Base-by-base conservation (phyloP, 2,797 vertebrate genomes). In the Characodon lateralis region DNA sequence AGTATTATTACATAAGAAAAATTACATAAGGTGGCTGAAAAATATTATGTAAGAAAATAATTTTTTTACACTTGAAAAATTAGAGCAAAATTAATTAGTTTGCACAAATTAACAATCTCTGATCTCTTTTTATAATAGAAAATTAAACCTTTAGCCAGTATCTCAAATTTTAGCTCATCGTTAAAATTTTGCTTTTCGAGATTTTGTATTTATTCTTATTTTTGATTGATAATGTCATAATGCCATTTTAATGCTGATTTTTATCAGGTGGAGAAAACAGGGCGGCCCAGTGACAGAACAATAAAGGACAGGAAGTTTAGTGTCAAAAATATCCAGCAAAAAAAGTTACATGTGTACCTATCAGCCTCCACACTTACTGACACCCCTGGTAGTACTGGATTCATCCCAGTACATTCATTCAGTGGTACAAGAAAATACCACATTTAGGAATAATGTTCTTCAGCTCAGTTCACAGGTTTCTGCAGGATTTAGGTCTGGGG, bases 1-100 rank as follows among this genome's bases (percentile, higher is more conserved):
- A 71, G 73, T 75, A 75, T 78, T 78, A 69, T 22, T 10, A 46
- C 22, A 43, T 69, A 69, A 1, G 12, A 14, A 43, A 24, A 68
- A 68, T 24, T 41, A 5, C 18, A 9, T 22, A 66, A 39, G 13
- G 35, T 9, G 3, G 35, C 2, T 22, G 5, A 46, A n/a, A 68
- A 43, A 43, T n/a, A n/a, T 9, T 66, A 24, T 41, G 1, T 66
- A 66, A 66, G 35, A 41, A 68, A 43, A 68, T 24, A 43, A 43
- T 65, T 65, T 31, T 66, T 66, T 39, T 4, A 43, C 12, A 46
- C 22, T 69, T 46, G 22, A 14, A 43, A 43, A 68, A 43, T 43
- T 20, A 6, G 16, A 53, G 0, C 13, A 2, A 69, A 46, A 69
- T 26, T 14, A 65, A 65, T 65, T 14, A 39, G 0, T 22, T 65